Evolutionary conservation across 2,888 invertebrate genomes (phyloP).

Genomic region (Octonoba sinensis): DNA sequence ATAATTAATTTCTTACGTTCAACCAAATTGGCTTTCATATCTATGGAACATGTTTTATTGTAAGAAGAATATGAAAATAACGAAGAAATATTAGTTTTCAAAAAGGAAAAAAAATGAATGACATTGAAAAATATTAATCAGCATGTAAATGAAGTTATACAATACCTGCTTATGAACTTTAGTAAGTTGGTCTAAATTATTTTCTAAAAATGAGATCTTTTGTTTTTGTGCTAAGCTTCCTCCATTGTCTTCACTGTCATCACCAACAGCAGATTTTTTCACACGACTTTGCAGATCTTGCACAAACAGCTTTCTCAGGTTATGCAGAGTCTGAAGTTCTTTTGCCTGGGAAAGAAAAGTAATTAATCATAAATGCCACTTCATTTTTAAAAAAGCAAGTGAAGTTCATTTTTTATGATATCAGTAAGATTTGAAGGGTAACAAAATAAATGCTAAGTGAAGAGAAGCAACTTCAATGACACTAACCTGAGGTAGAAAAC

Average conservation of each 20-base stretch:
- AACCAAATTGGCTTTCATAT: too few species aligned
- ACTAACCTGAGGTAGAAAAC: too few species aligned
- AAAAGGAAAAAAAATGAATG: too few species aligned
- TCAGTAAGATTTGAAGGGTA: too few species aligned
- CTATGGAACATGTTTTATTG: too few species aligned
- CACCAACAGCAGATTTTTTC: conserved; percentile 74
- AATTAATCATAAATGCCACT: not conserved
- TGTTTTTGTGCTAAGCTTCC: conserved; percentile 98
- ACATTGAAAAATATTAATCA: too few species aligned
- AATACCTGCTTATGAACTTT: conserved; percentile 79
- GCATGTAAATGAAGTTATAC: not conserved
- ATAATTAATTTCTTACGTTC: too few species aligned
- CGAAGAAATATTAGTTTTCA: not conserved
- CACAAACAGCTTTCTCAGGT: conserved; percentile 96
- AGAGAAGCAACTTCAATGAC: too few species aligned
- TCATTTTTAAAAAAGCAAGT: too few species aligned
- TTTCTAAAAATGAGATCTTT: conserved; percentile 99
- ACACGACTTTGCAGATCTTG: conserved; percentile 90
- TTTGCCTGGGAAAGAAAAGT: conserved; percentile 77
- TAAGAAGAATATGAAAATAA: too few species aligned
- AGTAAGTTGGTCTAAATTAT: conserved; percentile 98
- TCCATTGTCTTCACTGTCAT: conserved; percentile 88
- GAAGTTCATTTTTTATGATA: too few species aligned
- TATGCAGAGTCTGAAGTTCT: conserved; percentile 97
- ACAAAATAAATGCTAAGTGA: too few species aligned